Evolutionary conservation across 1,140 invertebrate species (phyloP).

Genomic region (Drosophila takahashii): DNA sequence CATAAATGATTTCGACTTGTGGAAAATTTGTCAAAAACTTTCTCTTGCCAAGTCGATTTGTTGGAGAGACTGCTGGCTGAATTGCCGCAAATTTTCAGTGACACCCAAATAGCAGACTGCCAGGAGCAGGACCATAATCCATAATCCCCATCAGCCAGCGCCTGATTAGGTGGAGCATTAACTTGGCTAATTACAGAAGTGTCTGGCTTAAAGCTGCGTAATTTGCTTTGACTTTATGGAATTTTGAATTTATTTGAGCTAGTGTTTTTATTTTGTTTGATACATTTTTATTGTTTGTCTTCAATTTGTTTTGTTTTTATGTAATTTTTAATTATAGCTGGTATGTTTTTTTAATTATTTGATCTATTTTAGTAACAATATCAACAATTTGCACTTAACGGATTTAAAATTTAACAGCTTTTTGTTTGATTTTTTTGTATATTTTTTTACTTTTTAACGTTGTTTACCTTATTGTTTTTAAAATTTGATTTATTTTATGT

Average conservation of each 20-base stretch:
- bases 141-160: conserved; percentile 28
- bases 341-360: too few species aligned
- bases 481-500: background rate
- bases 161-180: conserved; percentile 16
- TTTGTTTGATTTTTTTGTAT: background rate
- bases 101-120: conserved; percentile 1
- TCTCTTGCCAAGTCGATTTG: conserved; percentile 31
- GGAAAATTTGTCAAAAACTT: conserved; percentile 49
- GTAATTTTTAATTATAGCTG: too few species aligned
- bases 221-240: conserved; percentile 4
- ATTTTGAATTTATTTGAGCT: background rate
- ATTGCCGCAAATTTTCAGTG: conserved; percentile 43
- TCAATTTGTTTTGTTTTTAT: background rate
- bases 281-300: background rate
- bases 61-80: conserved; percentile 11
- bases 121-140: background rate
- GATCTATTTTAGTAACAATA: too few species aligned
- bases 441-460: background rate
- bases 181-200: conserved; percentile 33
- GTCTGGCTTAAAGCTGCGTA: conserved; percentile 14
- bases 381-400: too few species aligned
- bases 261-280: too few species aligned
- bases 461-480: background rate
- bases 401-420: too few species aligned
- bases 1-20: conserved; percentile 59